A percentile compares a stretch with the other conserved stretches of the same genome.
Evolutionary conservation across 2,797 vertebrate species (phyloP).

Genomic region (Acipenser oxyrinchus): DNA sequence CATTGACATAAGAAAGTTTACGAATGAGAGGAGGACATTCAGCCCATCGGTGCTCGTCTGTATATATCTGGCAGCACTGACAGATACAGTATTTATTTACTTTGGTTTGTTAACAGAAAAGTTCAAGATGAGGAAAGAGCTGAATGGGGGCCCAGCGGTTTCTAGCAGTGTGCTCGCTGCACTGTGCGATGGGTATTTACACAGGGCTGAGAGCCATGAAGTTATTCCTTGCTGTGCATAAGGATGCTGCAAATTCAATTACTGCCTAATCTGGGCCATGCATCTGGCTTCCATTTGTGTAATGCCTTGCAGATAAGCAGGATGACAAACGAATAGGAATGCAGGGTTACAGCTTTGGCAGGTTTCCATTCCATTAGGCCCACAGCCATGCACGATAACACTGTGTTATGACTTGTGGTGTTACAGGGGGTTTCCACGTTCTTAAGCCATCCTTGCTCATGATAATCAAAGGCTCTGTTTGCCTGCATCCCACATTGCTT

Average conservation of each 20-base stretch:
- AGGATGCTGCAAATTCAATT: slow-evolving; percentile 43
- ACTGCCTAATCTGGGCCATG: slow-evolving; percentile 34
- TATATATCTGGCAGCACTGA: too few species aligned
- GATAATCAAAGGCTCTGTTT: too few species aligned
- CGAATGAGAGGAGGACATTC: too few species aligned
- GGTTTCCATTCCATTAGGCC: slow-evolving; percentile 18
- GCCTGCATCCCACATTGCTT: too few species aligned
- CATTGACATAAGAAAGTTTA: too few species aligned
- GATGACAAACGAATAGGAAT: slow-evolving; percentile 47
- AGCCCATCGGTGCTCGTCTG: too few species aligned
- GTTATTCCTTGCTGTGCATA: slow-evolving; percentile 36
- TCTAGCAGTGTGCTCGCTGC: neutral
- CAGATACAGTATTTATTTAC: too few species aligned
- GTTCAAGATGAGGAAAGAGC: neutral
- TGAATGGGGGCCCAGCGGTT: neutral
- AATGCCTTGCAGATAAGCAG: slow-evolving; percentile 60
- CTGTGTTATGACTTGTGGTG: slow-evolving; percentile 1
- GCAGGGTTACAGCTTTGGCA: slow-evolving; percentile 32
- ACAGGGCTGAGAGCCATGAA: slow-evolving; percentile 41
- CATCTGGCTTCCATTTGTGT: slow-evolving; percentile 57
- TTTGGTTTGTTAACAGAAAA: neutral
- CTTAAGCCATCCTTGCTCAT: neutral
- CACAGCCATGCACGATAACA: neutral
- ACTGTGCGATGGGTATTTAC: slow-evolving; percentile 15
- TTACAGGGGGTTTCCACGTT: neutral